Conservation (phyloP, 37 sponge, comb jelly and placozoan genomes). For the Axinella damicornis region DNA sequence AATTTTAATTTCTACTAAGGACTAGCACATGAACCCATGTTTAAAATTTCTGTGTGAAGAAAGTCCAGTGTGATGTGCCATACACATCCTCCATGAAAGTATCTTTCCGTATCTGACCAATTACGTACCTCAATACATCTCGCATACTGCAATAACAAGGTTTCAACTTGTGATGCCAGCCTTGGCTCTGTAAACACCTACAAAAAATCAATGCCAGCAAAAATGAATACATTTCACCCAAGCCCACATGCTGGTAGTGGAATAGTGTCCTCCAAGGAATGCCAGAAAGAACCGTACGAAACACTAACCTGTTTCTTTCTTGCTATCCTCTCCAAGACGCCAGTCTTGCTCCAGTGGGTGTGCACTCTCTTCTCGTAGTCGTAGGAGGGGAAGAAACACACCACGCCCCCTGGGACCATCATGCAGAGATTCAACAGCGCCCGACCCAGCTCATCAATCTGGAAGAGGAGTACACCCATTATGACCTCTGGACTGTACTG, state of each 20-base stretch:
- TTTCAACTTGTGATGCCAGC: constrained; percentile 74
- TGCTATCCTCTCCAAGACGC: constrained; percentile 80
- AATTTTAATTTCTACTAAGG: no score
- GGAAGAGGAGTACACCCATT: no score
- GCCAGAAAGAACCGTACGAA: neutral
- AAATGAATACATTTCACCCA: no score
- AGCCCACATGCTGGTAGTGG: no score
- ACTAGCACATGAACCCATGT: no score
- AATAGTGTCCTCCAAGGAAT: no score
- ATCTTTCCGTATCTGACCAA: neutral
- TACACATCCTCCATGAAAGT: no score
- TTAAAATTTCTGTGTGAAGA: no score
- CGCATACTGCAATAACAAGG: constrained; percentile 70
- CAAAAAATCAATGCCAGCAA: neutral
- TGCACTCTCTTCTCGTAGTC: constrained; percentile 80
- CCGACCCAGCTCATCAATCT: constrained; percentile 87
- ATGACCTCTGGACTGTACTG: no score
- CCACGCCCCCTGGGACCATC: constrained; percentile 95
- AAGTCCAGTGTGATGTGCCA: no score
- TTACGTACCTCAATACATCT: constrained; percentile 73
- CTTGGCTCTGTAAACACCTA: constrained; percentile 89
- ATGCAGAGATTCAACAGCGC: constrained; percentile 67
- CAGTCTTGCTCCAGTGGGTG: constrained; percentile 72
- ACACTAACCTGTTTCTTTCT: constrained; percentile 76
- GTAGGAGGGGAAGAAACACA: constrained; percentile 98